Evolutionary conservation across 2,113 vertebrate genomes (phyloP), one percentile per base, ranked within the genome.

Genomic region (Geococcyx californianus): DNA sequence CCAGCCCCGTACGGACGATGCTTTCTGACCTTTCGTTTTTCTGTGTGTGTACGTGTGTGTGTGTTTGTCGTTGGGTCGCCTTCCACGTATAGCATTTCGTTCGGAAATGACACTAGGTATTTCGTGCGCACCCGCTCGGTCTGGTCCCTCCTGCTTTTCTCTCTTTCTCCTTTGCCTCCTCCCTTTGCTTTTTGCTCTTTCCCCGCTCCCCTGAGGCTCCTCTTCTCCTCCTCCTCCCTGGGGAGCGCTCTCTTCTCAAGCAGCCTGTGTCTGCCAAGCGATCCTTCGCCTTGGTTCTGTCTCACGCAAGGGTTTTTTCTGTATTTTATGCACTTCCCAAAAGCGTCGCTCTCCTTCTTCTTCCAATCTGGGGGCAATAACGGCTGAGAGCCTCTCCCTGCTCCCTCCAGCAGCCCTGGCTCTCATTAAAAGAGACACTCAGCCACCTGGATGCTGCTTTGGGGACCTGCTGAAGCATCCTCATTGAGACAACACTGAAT

Each of bases 91-190:
- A 99, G 99, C 98, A 96, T 98, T 98, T 98, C 99, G 92, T 96
- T 98, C 45, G 98, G 98, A 98, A 98, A 96, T 98, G 98, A 99
- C 97, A 98, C 98, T 99, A 99, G 99, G 99, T 99, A 99, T 98
- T 98, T 97, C 31, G 60, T 26, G 94, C 9, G 33, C 77, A 81
- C 94, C 79, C 13, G 81, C 97, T 95, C 92, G 97, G 93, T 91
- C 93, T 94, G 67, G 80, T 80, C 74, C 86, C 81, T 95, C 75
- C 89, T 23, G 94, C 96, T 97, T 94, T 86, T 82, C 76, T 89
- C 52, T 96, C 89, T 90, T 49, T 70, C 74, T 94, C 84, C 90
- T 92, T 66, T 36, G 51, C 38, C 79, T 92, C 60, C 19, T 84
- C 88, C 95, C 89, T 92, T 51, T 45, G 87, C 92, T 89, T 85